Base-by-base conservation (phyloP, 1,140 invertebrate genomes). In the Brachionus paranguensis region DNA sequence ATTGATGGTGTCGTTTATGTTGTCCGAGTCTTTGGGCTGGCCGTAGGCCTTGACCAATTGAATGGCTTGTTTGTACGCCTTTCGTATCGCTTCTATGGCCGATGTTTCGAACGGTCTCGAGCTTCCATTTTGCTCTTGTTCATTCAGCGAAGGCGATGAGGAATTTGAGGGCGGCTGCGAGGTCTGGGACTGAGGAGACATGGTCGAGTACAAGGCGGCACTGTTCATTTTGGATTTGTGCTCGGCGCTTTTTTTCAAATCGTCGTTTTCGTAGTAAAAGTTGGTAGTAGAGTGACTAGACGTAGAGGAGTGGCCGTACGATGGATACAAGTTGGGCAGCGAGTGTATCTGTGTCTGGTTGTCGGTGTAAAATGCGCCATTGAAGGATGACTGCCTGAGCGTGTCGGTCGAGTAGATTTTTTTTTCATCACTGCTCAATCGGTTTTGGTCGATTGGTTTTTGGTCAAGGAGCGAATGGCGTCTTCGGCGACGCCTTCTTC, bases 1-100 rank as follows among this genome's bases (percentile, higher is more conserved):
- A 45, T 81, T 81, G 33, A 81, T 64, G 5, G 78, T 81, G n/a
- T 43, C 43, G 41, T 81, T 60, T 33, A 81, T 81, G 41, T 81
- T 47, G 17, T 81, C 37, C 7, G 53, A 43, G n/a, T 81, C 33
- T 20, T 81, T 60, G 4, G 78, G 78, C 60, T 41, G 37, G 2
- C 78, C 78, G 11, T 81, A 55, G 6, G 78, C 78, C 41, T 81
- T 81, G 27, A 81, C 78, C 24, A 81, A n/a, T 17, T 81, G 78
- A 29, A 81, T 81, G 11, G 78, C 78, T 43, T 81, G 53, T 64
- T 65, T 68, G 60, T 64, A 81, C 12, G 78, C 78, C 33, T 64
- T n/a, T 14, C 43, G 33, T 27, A 81, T 81, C 1, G 43, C 50
- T 8, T 81, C 64, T n/a, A 81, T 68, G 29, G 37, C 5, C 14